Evolutionary conservation across 2,797 vertebrate genomes (phyloP), one percentile per base, ranked within the genome.

Genomic region (Spinus pinus): DNA sequence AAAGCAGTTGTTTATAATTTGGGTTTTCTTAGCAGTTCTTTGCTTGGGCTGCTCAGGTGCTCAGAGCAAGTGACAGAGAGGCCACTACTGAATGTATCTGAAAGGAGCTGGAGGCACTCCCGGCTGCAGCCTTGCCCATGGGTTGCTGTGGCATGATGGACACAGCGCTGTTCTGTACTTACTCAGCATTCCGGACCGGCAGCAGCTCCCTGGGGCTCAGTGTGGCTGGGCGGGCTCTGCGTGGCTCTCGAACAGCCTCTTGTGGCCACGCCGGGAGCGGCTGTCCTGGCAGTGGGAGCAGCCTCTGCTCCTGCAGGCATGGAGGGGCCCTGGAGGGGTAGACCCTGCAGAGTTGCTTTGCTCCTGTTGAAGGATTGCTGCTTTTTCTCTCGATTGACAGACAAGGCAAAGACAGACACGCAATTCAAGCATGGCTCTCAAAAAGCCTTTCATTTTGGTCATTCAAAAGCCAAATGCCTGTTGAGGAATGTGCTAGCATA

Each of bases 231-330:
- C 39, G 28, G 28, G 50, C 28, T 31, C 20, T 25, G 64, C 61
- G 2, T 79, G 87, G 91, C 89, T 94, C 95, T 94, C 10, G 3
- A 44, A 89, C 89, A 96, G 66, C 94, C 96, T 75, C 95, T 96
- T 83, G 94, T 88, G 96, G 95, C 89, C 89, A 12, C 44, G 15
- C 25, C 7, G 2, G 64, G 88, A 61, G 86, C 31, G 42, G 71
- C 90, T 57, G 31, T 35, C 53, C 28, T 25, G 72, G 41, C 54
- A 39, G 35, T 44, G 25, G 61, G 49, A 90, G 46, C 64, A n/a
- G 33, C 33, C 13, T 28, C 22, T 39, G 28, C 47, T 69, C 37
- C 51, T 7, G 53, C 41, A 14, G 25, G 11, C 49, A 1, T 11
- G 9, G 20, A 49, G 69, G 20, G 22, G 14, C 67, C 47, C 56